Conservation (phyloP, 2,888 invertebrate genomes). For the Pristionchus mayeri region DNA sequence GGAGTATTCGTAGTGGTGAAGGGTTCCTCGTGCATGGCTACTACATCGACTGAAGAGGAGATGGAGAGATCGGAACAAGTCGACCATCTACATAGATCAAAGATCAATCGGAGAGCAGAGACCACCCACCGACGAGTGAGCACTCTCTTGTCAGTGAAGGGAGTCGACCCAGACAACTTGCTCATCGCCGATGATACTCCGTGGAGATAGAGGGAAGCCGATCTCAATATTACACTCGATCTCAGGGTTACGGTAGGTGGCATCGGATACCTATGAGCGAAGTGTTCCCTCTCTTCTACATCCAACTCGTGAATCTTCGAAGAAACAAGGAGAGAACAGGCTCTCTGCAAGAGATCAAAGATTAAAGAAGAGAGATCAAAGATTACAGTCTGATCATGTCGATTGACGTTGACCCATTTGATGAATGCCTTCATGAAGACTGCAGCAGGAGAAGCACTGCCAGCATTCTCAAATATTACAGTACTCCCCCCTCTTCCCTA, state of each 20-base stretch:
- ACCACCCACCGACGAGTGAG: background rate
- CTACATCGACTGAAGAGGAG: constrained; percentile 11
- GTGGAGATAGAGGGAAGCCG: constrained; percentile 1
- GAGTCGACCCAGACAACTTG: background rate
- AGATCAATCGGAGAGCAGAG: constrained; percentile 8
- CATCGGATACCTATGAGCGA: background rate
- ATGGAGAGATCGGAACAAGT: constrained; percentile 31
- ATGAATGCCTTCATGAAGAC: constrained; percentile 22
- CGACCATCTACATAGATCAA: constrained; percentile 30
- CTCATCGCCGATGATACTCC: background rate
- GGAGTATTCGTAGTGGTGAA: background rate
- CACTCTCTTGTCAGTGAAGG: background rate
- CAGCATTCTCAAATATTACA: background rate
- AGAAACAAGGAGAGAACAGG: background rate
- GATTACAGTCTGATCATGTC: constrained; percentile 33
- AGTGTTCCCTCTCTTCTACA: background rate
- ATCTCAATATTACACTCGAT: background rate
- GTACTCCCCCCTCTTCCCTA: too few species aligned
- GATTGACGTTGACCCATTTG: background rate
- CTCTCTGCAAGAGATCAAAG: constrained; percentile 29
- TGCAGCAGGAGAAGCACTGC: background rate
- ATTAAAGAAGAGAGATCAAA: background rate
- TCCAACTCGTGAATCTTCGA: background rate
- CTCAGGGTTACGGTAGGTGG: background rate
- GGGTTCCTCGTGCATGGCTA: background rate